Conservation (phyloP, 2,888 invertebrate genomes). For the Hydroisotoma schaefferi region DNA sequence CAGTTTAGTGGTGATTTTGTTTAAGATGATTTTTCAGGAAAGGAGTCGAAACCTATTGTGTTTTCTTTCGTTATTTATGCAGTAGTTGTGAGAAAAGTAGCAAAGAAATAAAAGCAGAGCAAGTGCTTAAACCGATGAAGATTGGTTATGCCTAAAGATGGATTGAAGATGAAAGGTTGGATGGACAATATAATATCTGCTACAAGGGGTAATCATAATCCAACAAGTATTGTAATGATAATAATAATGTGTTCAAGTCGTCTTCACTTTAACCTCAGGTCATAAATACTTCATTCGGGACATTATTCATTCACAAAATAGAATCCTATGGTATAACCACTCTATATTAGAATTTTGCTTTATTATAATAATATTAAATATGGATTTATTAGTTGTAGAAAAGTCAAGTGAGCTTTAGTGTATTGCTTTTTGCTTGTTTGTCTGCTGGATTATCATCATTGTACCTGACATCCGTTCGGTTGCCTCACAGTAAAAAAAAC, state of each 20-base stretch:
- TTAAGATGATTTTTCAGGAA: no score
- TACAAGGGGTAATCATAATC: slow-evolving; percentile 1
- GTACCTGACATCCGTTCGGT: slow-evolving; percentile 5
- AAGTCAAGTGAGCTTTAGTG: no score
- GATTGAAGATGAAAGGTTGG: slow-evolving; percentile 1
- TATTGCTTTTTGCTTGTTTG: background rate
- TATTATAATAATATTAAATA: no score
- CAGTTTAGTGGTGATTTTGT: background rate
- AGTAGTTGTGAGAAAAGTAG: no score
- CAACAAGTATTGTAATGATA: background rate
- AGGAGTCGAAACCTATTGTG: no score
- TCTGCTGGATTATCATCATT: background rate
- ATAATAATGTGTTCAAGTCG: slow-evolving; percentile 13
- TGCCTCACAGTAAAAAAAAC: background rate
- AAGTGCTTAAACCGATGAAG: no score
- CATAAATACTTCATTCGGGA: slow-evolving; percentile 40
- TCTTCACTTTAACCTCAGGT: slow-evolving; percentile 24
- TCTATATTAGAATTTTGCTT: background rate
- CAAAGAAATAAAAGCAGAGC: background rate
- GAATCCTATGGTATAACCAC: background rate
- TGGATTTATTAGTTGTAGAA: no score
- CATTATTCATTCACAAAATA: slow-evolving; percentile 35
- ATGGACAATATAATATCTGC: slow-evolving; percentile 1
- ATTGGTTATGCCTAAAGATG: no score
- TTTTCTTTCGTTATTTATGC: no score